Conservation (phyloP, 2,888 invertebrate genomes). For the Papilio demoleus region DNA sequence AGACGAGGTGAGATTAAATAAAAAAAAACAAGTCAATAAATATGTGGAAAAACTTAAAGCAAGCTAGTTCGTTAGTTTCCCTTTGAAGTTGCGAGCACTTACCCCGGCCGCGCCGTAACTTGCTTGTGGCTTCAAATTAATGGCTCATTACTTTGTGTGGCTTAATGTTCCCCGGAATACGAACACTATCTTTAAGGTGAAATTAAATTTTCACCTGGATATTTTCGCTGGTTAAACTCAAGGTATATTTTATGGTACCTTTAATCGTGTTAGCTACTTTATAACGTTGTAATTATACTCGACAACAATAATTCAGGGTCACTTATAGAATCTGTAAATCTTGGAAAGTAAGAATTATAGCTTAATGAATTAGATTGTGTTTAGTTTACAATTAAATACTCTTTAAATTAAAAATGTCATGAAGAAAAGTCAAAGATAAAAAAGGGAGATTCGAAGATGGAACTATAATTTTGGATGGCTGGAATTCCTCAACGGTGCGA, state of each 20-base stretch:
- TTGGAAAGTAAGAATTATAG: no score
- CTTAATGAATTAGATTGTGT: no score
- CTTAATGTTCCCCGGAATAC: slow-evolving; percentile 33
- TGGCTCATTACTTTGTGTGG: slow-evolving; percentile 36
- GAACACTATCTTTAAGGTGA: slow-evolving; percentile 28
- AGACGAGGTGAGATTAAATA: no score
- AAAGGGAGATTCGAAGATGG: no score
- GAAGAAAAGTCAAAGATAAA: no score
- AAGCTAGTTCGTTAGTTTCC: slow-evolving; percentile 9
- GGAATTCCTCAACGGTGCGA: no score
- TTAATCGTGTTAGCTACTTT: neutral
- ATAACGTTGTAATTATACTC: slow-evolving; percentile 1
- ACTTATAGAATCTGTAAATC: no score
- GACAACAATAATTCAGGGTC: no score
- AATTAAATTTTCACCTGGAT: slow-evolving; percentile 30
- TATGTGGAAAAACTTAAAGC: slow-evolving; percentile 15
- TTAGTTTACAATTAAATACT: no score
- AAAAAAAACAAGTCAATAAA: slow-evolving; percentile 22
- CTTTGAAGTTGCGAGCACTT: slow-evolving; percentile 24
- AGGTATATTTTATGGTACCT: slow-evolving; percentile 3
- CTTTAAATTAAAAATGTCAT: no score
- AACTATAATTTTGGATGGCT: no score
- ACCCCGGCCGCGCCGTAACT: slow-evolving; percentile 17
- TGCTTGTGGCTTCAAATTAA: slow-evolving; percentile 35
- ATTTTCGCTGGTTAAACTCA: slow-evolving; percentile 24